Percentiles rank a stretch among this genome's conserved stretches.
These are phyloP conservation scores for Antheraea yamamai DNA, from an alignment of 2,888 invertebrate species.

Conservation along the genomic window DNA sequence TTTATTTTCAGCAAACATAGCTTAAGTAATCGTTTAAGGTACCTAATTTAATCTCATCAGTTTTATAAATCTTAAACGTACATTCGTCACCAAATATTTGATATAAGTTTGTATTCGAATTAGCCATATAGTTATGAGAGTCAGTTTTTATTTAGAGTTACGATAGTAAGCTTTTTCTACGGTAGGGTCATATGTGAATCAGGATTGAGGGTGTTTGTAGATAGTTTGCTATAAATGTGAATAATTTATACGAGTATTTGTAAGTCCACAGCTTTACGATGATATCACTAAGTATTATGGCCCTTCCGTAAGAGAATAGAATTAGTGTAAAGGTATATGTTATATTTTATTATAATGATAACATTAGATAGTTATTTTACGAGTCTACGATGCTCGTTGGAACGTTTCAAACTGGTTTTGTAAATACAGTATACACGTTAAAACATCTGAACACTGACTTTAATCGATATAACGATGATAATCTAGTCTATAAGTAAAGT, in stretches of 20 bases:
- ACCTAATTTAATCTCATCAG: conserved; percentile 68
- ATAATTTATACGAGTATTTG: conserved; percentile 82
- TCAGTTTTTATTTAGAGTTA: conserved; percentile 79
- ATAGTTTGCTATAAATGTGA: conserved; percentile 82
- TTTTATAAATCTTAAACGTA: conserved; percentile 70
- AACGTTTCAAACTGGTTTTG: conserved; percentile 66
- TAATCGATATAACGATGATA: conserved; percentile 64
- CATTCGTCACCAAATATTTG: conserved; percentile 80
- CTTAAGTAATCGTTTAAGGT: conserved; percentile 69
- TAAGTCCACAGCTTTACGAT: conserved; percentile 80
- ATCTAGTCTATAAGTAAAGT: conserved; percentile 64
- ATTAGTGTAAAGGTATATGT: conserved; percentile 56
- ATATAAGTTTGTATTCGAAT: conserved; percentile 79
- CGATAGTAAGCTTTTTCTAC: conserved; percentile 67
- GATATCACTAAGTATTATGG: conserved; percentile 70
- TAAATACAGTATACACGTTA: conserved; percentile 65
- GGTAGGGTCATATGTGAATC: conserved; percentile 69
- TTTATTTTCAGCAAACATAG: conserved; percentile 70
- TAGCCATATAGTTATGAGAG: conserved; percentile 78
- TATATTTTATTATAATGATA: conserved; percentile 76
- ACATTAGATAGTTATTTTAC: conserved; percentile 32
- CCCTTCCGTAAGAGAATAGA: conserved; percentile 70
- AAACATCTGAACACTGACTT: conserved; percentile 63
- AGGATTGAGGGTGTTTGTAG: conserved; percentile 76
- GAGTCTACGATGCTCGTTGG: conserved; percentile 64